Evolutionary conservation across 2,113 vertebrate genomes (phyloP).

Genomic region (Carettochelys insculpta): DNA sequence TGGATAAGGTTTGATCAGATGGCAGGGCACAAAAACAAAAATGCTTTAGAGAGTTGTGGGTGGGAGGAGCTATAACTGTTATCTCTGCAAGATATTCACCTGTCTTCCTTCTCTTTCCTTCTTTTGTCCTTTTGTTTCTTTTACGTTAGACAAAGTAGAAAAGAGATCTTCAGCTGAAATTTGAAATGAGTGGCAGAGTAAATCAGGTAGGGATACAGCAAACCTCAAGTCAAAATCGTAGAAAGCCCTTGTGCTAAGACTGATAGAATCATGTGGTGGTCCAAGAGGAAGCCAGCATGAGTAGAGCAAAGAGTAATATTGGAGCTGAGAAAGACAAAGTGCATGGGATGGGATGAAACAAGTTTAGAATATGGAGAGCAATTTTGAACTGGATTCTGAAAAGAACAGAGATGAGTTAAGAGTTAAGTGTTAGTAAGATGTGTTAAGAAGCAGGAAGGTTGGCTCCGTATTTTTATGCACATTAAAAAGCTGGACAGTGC

Average conservation of each 20-base stretch:
- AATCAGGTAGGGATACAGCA: not conserved
- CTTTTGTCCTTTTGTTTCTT: rapidly evolving
- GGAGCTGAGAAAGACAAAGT: not conserved
- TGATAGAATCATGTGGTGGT: not conserved
- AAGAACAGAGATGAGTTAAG: not conserved
- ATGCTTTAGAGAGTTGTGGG: not conserved
- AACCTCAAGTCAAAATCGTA: not conserved
- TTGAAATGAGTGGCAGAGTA: rapidly evolving
- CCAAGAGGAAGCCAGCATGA: not conserved
- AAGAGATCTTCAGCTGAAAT: not conserved
- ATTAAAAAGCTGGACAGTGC: not conserved
- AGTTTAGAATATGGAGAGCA: not conserved
- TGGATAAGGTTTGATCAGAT: not conserved
- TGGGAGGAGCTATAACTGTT: not conserved
- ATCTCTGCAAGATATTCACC: rapidly evolving
- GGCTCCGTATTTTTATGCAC: not conserved
- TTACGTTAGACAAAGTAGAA: not conserved
- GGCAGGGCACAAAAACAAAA: not conserved
- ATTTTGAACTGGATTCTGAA: not conserved
- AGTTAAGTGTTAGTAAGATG: too few species aligned
- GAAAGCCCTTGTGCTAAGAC: not conserved
- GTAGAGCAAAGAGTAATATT: not conserved
- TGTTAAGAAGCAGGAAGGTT: too few species aligned
- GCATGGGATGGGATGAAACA: not conserved
- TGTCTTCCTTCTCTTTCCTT: rapidly evolving